Conservation (phyloP, 1,140 invertebrate species). For the Panagrolaimus sp. region DNA sequence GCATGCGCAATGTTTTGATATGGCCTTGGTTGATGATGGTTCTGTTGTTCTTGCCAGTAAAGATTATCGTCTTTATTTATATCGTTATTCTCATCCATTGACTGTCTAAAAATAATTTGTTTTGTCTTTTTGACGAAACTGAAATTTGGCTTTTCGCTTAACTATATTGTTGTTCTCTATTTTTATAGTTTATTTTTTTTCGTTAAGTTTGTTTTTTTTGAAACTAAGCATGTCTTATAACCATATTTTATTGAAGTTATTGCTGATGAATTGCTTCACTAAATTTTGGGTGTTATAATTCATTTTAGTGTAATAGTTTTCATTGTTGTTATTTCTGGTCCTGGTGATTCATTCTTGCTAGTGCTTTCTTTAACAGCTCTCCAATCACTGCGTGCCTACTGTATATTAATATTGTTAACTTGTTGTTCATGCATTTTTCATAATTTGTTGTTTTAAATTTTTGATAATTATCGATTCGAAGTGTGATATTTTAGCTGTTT, state of each 20-base stretch:
- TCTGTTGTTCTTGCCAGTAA: conserved; percentile 96
- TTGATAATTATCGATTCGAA: conserved; percentile 2
- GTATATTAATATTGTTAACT: neutral
- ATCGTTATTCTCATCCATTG: conserved; percentile 38
- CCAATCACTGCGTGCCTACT: neutral
- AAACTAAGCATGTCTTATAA: conserved; percentile 4
- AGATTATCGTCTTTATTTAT: conserved; percentile 70
- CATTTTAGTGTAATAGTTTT: conserved; percentile 2
- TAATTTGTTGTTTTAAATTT: neutral
- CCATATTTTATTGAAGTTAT: neutral
- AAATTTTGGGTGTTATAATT: neutral
- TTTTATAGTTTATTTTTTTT: neutral
- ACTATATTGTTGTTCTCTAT: neutral
- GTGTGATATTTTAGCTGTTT: neutral
- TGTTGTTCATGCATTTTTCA: neutral
- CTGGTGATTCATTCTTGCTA: conserved; percentile 8
- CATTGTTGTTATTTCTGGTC: neutral
- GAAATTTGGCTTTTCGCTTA: conserved; percentile 11
- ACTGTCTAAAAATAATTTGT: conserved; percentile 5
- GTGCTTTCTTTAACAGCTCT: conserved; percentile 15
- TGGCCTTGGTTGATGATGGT: conserved; percentile 97
- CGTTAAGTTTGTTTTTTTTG: conserved; percentile 12
- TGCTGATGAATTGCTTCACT: too few relatives aligned
- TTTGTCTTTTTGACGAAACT: neutral
- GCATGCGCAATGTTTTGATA: conserved; percentile 98